Conservation (phyloP, 2,888 invertebrate species). For the Lysandra coridon region DNA sequence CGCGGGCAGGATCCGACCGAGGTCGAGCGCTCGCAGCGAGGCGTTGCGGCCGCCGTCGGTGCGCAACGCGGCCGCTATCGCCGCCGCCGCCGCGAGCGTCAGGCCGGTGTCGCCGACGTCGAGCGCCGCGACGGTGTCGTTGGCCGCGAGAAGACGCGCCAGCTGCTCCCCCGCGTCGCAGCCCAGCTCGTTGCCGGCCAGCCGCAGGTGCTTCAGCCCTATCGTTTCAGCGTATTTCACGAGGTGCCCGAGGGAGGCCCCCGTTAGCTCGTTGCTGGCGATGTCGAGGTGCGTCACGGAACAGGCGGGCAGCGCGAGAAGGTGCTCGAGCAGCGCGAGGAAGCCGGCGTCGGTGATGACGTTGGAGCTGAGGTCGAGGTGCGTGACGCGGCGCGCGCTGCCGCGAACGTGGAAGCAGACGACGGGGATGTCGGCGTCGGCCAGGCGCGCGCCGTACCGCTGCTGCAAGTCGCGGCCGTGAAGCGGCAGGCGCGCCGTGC, state of each 20-base stretch:
- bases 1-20: slow-evolving; percentile 61
- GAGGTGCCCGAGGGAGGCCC: slow-evolving; percentile 60
- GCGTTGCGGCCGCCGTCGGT: slow-evolving; percentile 59
- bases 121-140: slow-evolving; percentile 66
- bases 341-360: slow-evolving; percentile 77
- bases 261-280: slow-evolving; percentile 78
- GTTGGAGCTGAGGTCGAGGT: slow-evolving; percentile 79
- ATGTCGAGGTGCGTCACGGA: slow-evolving; percentile 78
- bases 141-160: slow-evolving; percentile 70
- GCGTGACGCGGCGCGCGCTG: slow-evolving; percentile 66
- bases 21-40: slow-evolving; percentile 63
- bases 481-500: slow-evolving; percentile 72
- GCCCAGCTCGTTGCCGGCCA: slow-evolving; percentile 82
- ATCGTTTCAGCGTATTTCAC: slow-evolving; percentile 62
- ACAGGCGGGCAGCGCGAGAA: slow-evolving; percentile 74
- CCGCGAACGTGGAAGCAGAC: slow-evolving; percentile 71
- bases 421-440: slow-evolving; percentile 71
- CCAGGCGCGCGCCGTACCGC: slow-evolving; percentile 66
- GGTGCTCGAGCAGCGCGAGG: slow-evolving; percentile 49
- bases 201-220: slow-evolving; percentile 71
- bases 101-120: slow-evolving; percentile 82
- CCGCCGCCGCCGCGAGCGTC: slow-evolving; percentile 77
- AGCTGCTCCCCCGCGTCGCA: slow-evolving; percentile 74
- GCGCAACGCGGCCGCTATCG: slow-evolving; percentile 71
- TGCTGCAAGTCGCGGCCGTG: slow-evolving; percentile 74